Base-by-base conservation (phyloP, 2,888 invertebrate species). In the Ormyrus pomaceus region DNA sequence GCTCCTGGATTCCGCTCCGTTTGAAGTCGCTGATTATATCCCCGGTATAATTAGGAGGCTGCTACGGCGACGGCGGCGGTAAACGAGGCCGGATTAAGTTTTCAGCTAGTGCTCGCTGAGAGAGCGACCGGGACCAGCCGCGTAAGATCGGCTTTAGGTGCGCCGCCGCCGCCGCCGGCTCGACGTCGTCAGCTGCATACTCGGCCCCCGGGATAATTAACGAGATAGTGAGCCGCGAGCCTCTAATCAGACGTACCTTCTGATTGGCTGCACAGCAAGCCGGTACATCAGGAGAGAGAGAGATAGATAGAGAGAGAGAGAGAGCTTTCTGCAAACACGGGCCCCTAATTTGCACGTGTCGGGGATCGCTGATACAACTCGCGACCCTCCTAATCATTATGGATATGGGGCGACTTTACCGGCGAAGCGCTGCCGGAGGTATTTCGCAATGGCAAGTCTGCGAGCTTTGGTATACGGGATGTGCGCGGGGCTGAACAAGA, bases 161-260 rank as follows among this genome's bases (percentile, higher is more conserved):
- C 34, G 34, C 34, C 34, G 34, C 34, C 34, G 1, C 34, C 34
- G 34, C 34, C 34, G 34, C 2, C 0, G 19, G 19, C 2, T 34
- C 2, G 19, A 6, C 82, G 80, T 34, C 34, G 34, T 34, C 34
- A 3, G 34, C 34, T 34, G 34, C 80, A 45, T 50, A 58, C 6
- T 48, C 19, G 62, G 13, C 56, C 65, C 59, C 34, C 72, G 61
- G 76, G 85, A 80, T 88, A 88, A 89, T 89, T 89, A 89, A 89
- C 87, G 87, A 88, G 86, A 34, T 34, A 34, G 34, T 34, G 34
- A 82, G 84, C 81, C 80, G 83, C 84, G 85, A 86, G 86, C 87
- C 89, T 90, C 88, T 89, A 89, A 90, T 90, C 89, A 90, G 86
- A 88, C 88, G 86, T 86, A 87, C 84, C 86, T 87, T 86, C 85